Base-by-base conservation (phyloP, 1,140 invertebrate genomes). In the Brachionus asplanchnoidis region DNA sequence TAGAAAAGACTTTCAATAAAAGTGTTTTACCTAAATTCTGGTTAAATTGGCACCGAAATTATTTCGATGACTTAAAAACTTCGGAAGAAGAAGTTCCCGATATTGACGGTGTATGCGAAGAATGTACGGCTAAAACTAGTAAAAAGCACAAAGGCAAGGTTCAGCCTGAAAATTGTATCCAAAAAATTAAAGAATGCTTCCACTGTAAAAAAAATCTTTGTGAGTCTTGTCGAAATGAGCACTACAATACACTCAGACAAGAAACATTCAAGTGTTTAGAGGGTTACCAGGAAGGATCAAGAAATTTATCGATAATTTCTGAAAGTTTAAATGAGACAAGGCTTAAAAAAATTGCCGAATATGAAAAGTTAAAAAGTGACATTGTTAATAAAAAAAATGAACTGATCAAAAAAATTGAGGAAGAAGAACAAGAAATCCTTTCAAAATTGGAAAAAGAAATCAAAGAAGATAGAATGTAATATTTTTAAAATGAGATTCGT, bases 331-430 rank as follows among this genome's bases (percentile, higher is more conserved):
- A 75, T 42, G 70, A 44, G 36, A 42, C 70, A 1, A 75, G 70
- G 36, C 40, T 75, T 23, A 75, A 42, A 20, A 75, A 75, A 75
- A 75, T 75, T 2, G 70, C 70, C 8, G 70, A 75, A 75, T 75
- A 75, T 42, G 32, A 75, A 42, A 75, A 75, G 20, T 44, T 75
- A 75, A 75, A 75, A 44, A 75, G 14, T 20, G 70, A 75, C 1
- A 42, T 75, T 11, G 14, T 17, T 11, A 23, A 42, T 1, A 75
- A 75, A 75, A 40, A 44, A 17, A 20, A 42, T 42, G 70, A 75
- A 6, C 44, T 75, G 36, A 44, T 40, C 3, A 75, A 75, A 75
- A 75, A 75, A 44, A 40, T 75, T 44, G 40, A 75, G 1, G 17
- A 11, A 14, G 70, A 75, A 42, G 70, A 75, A 11, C 32, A 75